Base-by-base conservation (phyloP, 2,113 vertebrate genomes). In the Zeus faber region DNA sequence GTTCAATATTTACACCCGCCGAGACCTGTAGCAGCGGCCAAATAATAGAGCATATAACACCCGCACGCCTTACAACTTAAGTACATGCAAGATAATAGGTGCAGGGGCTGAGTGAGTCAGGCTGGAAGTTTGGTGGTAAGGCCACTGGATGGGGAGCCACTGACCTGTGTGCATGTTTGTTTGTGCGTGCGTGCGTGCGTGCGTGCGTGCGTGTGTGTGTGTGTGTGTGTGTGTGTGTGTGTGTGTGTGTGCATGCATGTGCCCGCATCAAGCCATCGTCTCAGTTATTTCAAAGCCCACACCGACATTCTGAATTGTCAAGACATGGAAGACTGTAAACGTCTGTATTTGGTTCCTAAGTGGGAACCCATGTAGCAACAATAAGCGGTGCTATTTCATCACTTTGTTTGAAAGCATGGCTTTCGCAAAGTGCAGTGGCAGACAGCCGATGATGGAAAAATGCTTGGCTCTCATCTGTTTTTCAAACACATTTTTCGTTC, bases 11-110 rank as follows among this genome's bases (percentile, higher is more conserved):
- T 90, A 90, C 76, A 76, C 83, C 86, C 81, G 51, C 1, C 70
- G 88, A 92, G 89, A 89, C 77, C 68, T 84, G 81, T 49, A 73
- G 84, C 74, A 76, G 80, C 80, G 82, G 58, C 63, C 85, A 87
- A 91, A 91, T 90, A 89, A 89, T 82, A 83, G 83, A 77, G 82
- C 85, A 84, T 88, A 87, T 86, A 91, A 87, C 81, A 72, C 67
- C 77, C 81, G 84, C 86, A 81, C 77, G 79, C 88, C 88, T 91
- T 91, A 92, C 83, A 83, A 88, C 90, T 93, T 95, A 90, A 95
- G 93, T 92, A 92, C 89, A 88, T 84, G 85, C 74, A 72, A 79
- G 83, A 86, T 91, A 91, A 93, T 88, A 87, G 81, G 78, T 82
- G 83, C 76, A 81, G 54, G 5, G 58, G 41, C 13, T 81, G 74